These are phyloP conservation scores for Teinopalpus imperialis DNA, from an alignment of 2,888 invertebrate species.

Conservation along the genomic window DNA sequence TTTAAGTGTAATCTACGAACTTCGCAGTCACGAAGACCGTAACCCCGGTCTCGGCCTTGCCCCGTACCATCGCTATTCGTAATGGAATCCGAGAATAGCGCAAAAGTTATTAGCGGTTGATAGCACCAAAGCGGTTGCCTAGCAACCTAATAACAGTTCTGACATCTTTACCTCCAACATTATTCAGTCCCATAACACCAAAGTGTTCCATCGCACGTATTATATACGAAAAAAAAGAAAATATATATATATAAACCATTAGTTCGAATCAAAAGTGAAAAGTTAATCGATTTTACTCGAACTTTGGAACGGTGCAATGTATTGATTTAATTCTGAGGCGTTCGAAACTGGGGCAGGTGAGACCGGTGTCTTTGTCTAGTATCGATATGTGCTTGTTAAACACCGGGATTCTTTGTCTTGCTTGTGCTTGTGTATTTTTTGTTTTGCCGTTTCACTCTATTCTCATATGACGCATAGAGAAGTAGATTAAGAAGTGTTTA, in stretches of 20 bases:
- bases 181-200: conserved; percentile 39
- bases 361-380: conserved; percentile 40
- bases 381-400: conserved; percentile 9
- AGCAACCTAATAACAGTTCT: conserved; percentile 65
- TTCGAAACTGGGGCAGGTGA: conserved; percentile 51
- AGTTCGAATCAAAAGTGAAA: conserved; percentile 37
- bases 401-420: conserved; percentile 1
- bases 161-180: conserved; percentile 32
- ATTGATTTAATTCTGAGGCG: conserved; percentile 49
- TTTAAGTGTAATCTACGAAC: not conserved
- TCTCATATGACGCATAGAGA: not conserved
- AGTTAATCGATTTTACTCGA: conserved; percentile 40
- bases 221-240: too few species aligned
- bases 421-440: not conserved
- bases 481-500: conserved; percentile 10
- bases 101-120: conserved; percentile 5
- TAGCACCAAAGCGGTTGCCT: conserved; percentile 41
- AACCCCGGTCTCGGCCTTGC: conserved; percentile 7
- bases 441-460: conserved; percentile 3
- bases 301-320: conserved; percentile 56
- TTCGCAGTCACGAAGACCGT: not conserved
- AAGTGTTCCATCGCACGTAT: conserved; percentile 44
- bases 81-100: conserved; percentile 8
- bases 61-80: conserved; percentile 7
- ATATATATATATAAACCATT: conserved; percentile 25